phyloP scores from a whole-genome alignment of 2,888 invertebrate species.

The Drosophila siamana region DNA sequence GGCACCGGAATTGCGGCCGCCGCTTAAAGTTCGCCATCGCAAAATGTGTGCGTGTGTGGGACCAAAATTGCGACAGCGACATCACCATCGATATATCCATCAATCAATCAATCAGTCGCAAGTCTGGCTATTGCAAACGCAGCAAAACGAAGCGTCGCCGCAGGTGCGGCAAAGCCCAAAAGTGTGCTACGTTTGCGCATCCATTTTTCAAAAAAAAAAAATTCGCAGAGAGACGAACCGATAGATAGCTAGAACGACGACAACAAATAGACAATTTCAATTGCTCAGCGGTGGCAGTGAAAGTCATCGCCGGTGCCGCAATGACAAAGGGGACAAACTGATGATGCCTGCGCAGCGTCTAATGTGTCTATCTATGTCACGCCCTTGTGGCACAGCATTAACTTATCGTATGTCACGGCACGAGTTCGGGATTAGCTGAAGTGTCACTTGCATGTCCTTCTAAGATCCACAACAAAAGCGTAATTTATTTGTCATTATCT shows the following conservation, averaged over 20 bases:
- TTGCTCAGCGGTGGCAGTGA: slow-evolving; percentile 39
- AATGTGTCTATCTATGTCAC: slow-evolving; percentile 31
- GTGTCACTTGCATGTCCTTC: slow-evolving; percentile 43
- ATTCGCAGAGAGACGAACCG: not conserved
- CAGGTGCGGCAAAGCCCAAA: slow-evolving; percentile 55
- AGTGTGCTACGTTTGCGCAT: slow-evolving; percentile 43
- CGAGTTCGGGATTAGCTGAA: slow-evolving; percentile 71
- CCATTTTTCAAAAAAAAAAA: slow-evolving; percentile 62
- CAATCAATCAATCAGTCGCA: slow-evolving; percentile 52
- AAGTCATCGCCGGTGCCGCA: no score
- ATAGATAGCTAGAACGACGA: not conserved
- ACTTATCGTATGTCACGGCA: slow-evolving; percentile 72
- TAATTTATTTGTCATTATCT: slow-evolving; percentile 53
- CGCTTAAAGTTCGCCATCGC: slow-evolving; percentile 48
- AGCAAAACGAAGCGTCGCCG: slow-evolving; percentile 28
- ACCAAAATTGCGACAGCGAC: slow-evolving; percentile 73
- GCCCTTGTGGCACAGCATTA: slow-evolving; percentile 61
- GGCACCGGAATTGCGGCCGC: slow-evolving; percentile 30
- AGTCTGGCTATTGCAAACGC: slow-evolving; percentile 29
- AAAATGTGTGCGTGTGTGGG: not conserved
- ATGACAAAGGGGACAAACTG: no score
- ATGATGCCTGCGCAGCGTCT: not conserved
- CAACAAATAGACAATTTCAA: slow-evolving; percentile 56
- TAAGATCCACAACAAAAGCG: not conserved
- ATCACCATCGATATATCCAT: slow-evolving; percentile 70